phyloP scores from a whole-genome alignment of 2,888 invertebrate genomes.

The Bruchidius siliquastri region DNA sequence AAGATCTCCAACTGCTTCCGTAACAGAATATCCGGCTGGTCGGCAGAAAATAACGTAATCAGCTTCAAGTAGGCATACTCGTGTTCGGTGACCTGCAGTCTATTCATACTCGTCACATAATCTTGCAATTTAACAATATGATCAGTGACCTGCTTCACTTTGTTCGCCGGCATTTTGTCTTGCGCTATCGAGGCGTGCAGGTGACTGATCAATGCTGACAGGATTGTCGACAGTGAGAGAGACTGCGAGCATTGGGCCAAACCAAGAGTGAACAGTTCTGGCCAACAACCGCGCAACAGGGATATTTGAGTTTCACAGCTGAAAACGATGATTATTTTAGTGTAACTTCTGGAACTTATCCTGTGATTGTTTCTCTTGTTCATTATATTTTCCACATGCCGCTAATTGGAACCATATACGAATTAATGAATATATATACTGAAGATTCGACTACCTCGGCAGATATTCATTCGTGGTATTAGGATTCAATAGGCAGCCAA shows the following conservation, averaged over 20 bases:
- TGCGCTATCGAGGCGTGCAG: conserved; percentile 69
- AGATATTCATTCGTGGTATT: too few species aligned
- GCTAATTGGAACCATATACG: background rate
- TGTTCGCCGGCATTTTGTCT: conserved; percentile 72
- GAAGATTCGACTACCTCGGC: too few species aligned
- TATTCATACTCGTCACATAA: conserved; percentile 69
- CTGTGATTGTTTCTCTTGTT: too few species aligned
- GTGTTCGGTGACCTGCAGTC: conserved; percentile 70
- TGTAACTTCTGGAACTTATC: background rate
- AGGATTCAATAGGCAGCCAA: too few species aligned
- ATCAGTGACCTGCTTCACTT: conserved; percentile 67
- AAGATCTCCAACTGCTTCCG: conserved; percentile 55
- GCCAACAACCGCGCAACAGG: conserved; percentile 85
- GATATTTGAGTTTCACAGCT: conserved; percentile 80
- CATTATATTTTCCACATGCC: background rate
- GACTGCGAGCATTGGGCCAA: conserved; percentile 80
- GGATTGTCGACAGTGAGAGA: conserved; percentile 72
- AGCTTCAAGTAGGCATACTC: conserved; percentile 88
- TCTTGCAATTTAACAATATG: conserved; percentile 80
- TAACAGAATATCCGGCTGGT: conserved; percentile 51
- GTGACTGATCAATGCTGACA: conserved; percentile 78
- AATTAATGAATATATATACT: too few species aligned
- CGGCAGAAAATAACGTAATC: conserved; percentile 60
- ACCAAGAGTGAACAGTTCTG: conserved; percentile 86
- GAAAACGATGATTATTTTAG: conserved; percentile 32